phyloP scores from a whole-genome alignment of 2,888 invertebrate genomes.

The Diarsia mendica region DNA sequence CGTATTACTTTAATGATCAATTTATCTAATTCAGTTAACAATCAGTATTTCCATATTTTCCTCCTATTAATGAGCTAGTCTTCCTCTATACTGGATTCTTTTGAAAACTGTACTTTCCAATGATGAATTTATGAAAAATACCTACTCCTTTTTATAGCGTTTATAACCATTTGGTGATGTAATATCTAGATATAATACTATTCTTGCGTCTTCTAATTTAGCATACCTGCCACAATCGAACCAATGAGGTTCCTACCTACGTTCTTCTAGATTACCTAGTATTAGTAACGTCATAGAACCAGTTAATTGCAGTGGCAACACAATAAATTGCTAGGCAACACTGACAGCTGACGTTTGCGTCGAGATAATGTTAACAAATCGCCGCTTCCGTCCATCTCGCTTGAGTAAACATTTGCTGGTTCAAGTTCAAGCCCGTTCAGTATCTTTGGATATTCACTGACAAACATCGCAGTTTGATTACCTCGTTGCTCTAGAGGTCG shows the following conservation, averaged over 20 bases:
- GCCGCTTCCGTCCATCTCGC: slow-evolving; percentile 20
- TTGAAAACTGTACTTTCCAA: not conserved
- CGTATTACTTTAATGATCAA: not conserved
- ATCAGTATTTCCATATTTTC: not conserved
- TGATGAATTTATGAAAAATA: not conserved
- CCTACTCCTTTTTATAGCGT: too few relatives aligned
- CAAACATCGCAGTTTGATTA: not conserved
- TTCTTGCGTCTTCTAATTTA: not conserved
- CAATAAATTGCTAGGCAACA: slow-evolving; percentile 37
- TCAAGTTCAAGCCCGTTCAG: slow-evolving; percentile 27
- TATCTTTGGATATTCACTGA: not conserved
- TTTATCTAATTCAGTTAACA: not conserved
- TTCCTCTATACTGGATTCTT: not conserved
- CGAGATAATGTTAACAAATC: slow-evolving; percentile 35
- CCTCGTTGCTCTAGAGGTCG: too few relatives aligned
- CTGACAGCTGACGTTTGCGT: slow-evolving; percentile 27
- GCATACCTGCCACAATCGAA: not conserved
- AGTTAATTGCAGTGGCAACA: slow-evolving; percentile 41
- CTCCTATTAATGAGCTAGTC: not conserved
- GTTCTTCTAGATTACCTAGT: slow-evolving; percentile 2
- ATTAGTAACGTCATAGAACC: not conserved
- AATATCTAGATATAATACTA: not conserved
- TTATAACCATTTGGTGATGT: too few relatives aligned
- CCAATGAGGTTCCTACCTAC: slow-evolving; percentile 1
- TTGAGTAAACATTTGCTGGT: slow-evolving; percentile 32